phyloP scores from a whole-genome alignment of 2,797 vertebrate genomes.

The Brachyalestes nurse region DNA sequence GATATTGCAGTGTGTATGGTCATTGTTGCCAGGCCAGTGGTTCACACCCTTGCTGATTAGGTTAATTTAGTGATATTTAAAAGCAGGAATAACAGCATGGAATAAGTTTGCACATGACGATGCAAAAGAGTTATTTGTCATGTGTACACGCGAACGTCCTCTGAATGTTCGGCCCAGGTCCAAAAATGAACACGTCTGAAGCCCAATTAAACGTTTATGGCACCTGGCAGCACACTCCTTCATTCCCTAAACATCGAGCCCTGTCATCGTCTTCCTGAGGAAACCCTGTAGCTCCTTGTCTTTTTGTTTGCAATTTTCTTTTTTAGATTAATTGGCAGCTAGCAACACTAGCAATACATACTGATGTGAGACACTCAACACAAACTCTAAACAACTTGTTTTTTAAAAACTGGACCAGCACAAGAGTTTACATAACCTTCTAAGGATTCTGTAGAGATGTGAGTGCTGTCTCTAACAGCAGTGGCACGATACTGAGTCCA shows the following conservation, averaged over 20 bases:
- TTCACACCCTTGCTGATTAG: neutral
- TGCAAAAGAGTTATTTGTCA: conserved; percentile 29
- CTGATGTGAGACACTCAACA: conserved; percentile 3
- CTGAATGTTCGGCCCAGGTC: conserved; percentile 42
- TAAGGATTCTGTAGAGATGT: conserved; percentile 24
- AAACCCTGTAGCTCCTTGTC: conserved; percentile 32
- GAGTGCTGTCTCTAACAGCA: conserved; percentile 33
- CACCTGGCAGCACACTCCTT: conserved; percentile 46
- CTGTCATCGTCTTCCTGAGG: conserved; percentile 15
- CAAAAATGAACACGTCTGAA: conserved; percentile 38
- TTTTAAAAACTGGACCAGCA: conserved; percentile 28
- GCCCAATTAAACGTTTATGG: conserved; percentile 46
- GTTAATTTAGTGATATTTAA: conserved; percentile 13
- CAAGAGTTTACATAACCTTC: conserved; percentile 22
- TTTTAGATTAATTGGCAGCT: conserved; percentile 27
- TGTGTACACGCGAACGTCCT: conserved; percentile 26
- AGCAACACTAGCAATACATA: conserved; percentile 31
- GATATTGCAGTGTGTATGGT: conserved; percentile 30
- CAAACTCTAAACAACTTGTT: conserved; percentile 30
- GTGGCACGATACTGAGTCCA: conserved; percentile 29
- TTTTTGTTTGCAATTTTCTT: conserved; percentile 1
- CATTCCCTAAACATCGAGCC: conserved; percentile 16
- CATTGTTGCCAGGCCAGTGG: neutral
- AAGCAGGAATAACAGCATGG: conserved; percentile 5
- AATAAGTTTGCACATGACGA: conserved; percentile 7